Evolutionary conservation across 2,113 vertebrate genomes (phyloP).

Genomic region (Eonycteris spelaea): DNA sequence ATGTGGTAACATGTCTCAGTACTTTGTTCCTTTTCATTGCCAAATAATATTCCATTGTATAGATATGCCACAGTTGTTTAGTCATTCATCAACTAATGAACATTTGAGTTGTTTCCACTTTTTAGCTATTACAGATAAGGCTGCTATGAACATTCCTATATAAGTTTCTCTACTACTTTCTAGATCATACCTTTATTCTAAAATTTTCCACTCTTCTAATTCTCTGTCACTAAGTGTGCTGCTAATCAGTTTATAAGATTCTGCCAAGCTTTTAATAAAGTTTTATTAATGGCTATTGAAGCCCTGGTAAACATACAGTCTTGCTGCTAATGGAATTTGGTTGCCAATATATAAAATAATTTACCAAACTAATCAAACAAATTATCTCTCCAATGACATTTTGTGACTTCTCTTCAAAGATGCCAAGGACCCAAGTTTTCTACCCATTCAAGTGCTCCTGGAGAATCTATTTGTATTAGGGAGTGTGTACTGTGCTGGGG

Average conservation of each 20-base stretch:
- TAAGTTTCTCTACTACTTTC: neutral
- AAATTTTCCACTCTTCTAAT: neutral
- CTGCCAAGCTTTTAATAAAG: neutral
- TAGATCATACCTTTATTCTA: neutral
- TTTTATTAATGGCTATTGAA: neutral
- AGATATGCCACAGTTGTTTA: neutral
- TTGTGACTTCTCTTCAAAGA: conserved; percentile 34
- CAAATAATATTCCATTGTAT: neutral
- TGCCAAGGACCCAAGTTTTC: neutral
- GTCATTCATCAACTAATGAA: neutral
- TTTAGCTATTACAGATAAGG: neutral
- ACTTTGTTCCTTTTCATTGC: neutral
- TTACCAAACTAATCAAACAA: neutral
- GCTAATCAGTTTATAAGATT: neutral
- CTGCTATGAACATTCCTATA: neutral
- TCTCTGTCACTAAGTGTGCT: neutral
- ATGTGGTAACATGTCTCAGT: neutral
- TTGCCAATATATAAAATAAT: neutral
- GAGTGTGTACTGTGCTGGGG: neutral
- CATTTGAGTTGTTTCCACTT: neutral
- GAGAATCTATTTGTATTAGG: neutral
- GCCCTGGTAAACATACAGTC: neutral
- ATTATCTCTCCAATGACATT: neutral
- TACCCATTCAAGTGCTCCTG: neutral
- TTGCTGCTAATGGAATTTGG: neutral